These are phyloP conservation scores for Papilio polyxenes DNA, from an alignment of 1,140 invertebrate species.

Conservation along the genomic window DNA sequence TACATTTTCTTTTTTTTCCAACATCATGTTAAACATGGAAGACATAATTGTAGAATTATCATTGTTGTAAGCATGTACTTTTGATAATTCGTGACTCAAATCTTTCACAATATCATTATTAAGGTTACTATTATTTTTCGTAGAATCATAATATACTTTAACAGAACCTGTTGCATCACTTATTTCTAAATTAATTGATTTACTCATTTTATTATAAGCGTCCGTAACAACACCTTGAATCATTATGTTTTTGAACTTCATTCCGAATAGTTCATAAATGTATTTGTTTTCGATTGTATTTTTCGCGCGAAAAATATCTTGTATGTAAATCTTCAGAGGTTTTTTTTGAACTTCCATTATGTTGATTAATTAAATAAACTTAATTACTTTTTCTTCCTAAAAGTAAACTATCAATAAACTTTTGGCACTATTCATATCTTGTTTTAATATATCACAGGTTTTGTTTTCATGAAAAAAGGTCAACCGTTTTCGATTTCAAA, in stretches of 20 bases:
- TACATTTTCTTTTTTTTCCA: conserved; percentile 50
- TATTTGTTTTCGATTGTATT: conserved; percentile 62
- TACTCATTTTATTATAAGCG: conserved; percentile 56
- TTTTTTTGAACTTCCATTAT: conserved; percentile 54
- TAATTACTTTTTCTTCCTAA: no score
- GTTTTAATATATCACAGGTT: no score
- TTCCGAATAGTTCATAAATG: conserved; percentile 66
- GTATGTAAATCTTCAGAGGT: conserved; percentile 71
- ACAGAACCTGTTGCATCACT: conserved; percentile 69
- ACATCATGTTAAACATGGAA: conserved; percentile 57
- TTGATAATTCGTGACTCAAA: conserved; percentile 52
- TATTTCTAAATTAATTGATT: conserved; percentile 61
- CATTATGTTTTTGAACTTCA: conserved; percentile 72
- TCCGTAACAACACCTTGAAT: conserved; percentile 69
- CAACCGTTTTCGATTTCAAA: neutral
- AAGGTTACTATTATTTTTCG: conserved; percentile 56
- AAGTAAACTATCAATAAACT: neutral
- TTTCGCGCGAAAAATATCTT: conserved; percentile 73
- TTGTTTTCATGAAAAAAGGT: neutral
- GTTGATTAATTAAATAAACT: neutral
- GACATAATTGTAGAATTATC: conserved; percentile 59
- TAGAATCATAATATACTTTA: conserved; percentile 63
- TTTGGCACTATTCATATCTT: neutral
- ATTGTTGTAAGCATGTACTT: conserved; percentile 49
- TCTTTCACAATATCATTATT: conserved; percentile 50